A percentile compares a stretch with the other conserved stretches of the same genome.
Conservation (phyloP, 2,797 vertebrate species). For the Hydrophis major region DNA sequence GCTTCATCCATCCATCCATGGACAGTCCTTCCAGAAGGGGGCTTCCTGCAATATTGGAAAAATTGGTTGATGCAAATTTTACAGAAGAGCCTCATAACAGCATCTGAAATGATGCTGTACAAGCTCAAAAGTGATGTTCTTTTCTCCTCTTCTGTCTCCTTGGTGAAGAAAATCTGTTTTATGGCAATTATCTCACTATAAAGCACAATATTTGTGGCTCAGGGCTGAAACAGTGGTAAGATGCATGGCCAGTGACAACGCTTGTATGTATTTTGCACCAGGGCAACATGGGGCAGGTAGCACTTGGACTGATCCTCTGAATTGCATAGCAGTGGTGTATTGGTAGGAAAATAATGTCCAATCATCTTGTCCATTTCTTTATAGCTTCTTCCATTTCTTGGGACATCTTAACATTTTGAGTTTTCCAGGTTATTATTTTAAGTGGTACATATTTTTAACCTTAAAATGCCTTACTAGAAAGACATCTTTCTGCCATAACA, state of each 20-base stretch:
- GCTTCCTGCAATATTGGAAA: background rate
- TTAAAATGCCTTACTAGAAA: background rate
- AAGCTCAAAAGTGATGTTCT: background rate
- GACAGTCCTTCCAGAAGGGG: background rate
- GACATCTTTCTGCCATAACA: background rate
- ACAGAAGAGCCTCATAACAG: background rate
- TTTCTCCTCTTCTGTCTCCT: background rate
- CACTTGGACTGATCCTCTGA: background rate
- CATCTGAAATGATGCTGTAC: background rate
- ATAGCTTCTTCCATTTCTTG: background rate
- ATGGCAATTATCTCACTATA: background rate
- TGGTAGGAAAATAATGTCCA: background rate
- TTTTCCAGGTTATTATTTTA: background rate
- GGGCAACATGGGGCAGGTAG: background rate
- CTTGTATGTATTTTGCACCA: background rate
- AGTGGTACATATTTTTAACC: too few relatives aligned
- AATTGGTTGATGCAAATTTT: background rate
- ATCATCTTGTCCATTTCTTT: background rate
- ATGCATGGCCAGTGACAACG: background rate
- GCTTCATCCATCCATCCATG: background rate
- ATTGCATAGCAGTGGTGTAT: background rate
- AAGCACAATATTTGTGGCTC: background rate
- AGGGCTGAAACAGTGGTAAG: background rate
- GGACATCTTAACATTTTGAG: background rate
- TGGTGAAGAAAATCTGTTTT: background rate